A percentile compares a stretch with the other conserved stretches of the same genome.
These are phyloP conservation scores for Chydorus sphaericus DNA, from an alignment of 2,888 invertebrate species.

Conservation along the genomic window DNA sequence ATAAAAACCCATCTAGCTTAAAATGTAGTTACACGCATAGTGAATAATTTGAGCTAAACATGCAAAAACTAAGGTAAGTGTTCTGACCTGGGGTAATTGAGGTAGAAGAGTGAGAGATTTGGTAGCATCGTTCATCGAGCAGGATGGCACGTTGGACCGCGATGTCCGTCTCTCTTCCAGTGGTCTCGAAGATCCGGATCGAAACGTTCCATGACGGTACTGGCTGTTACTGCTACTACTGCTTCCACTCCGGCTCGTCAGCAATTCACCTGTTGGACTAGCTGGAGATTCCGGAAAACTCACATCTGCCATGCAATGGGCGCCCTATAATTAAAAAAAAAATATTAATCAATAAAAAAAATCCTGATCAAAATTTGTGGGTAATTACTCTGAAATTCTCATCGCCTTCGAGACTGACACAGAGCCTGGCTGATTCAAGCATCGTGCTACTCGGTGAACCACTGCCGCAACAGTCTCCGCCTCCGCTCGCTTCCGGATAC, in stretches of 20 bases:
- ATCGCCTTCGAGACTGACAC: constrained; percentile 72
- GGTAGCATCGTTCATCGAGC: not conserved
- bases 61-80: too few relatives aligned
- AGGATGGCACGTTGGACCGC: not conserved
- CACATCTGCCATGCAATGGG: too few relatives aligned
- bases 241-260: not conserved
- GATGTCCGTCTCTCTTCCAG: constrained; percentile 6
- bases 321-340: not conserved
- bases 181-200: constrained; percentile 7
- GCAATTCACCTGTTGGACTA: not conserved
- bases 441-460: too few relatives aligned
- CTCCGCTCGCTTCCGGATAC: not conserved
- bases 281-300: not conserved
- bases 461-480: not conserved
- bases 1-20: too few relatives aligned
- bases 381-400: constrained; percentile 48
- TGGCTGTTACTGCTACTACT: constrained; percentile 7
- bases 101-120: constrained; percentile 11
- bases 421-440: constrained; percentile 42
- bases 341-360: not conserved
- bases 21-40: too few relatives aligned
- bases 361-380: not conserved
- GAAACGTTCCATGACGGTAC: not conserved
- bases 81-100: constrained; percentile 4
- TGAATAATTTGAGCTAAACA: too few relatives aligned